phyloP scores from a whole-genome alignment of 1,140 invertebrate genomes.

The Andrena cerasifolii region DNA sequence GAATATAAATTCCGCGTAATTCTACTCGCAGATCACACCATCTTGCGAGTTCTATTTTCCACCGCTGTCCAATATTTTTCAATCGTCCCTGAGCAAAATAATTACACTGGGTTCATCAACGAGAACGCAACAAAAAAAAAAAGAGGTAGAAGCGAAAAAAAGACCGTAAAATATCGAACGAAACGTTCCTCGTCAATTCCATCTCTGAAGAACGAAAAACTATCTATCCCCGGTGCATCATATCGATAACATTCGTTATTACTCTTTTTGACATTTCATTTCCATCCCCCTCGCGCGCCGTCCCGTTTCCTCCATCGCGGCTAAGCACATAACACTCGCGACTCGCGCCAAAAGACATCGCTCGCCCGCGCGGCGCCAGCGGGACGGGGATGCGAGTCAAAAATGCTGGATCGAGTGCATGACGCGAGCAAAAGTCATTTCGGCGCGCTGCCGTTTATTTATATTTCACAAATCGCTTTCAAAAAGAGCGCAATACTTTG shows the following conservation, averaged over 20 bases:
- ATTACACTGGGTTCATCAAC: neutral
- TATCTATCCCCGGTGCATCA: slow-evolving; percentile 38
- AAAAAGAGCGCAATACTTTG: slow-evolving; percentile 73
- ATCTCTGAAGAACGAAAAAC: slow-evolving; percentile 47
- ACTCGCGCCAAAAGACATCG: slow-evolving; percentile 30
- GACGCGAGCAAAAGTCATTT: slow-evolving; percentile 71
- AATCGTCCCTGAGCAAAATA: neutral
- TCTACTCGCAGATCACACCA: too few species aligned
- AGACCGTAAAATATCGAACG: neutral
- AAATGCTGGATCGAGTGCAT: slow-evolving; percentile 28
- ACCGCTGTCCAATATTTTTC: neutral
- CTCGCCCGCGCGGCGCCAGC: neutral
- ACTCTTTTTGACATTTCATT: slow-evolving; percentile 56
- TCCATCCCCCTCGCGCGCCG: slow-evolving; percentile 12
- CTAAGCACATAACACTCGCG: slow-evolving; percentile 34
- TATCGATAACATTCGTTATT: slow-evolving; percentile 53
- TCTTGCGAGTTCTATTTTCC: too few species aligned
- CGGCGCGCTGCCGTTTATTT: slow-evolving; percentile 69
- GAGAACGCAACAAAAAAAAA: neutral
- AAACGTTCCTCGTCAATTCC: slow-evolving; percentile 40
- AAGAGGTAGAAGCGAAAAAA: neutral
- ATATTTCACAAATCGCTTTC: slow-evolving; percentile 76
- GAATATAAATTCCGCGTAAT: too few species aligned
- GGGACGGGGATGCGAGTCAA: slow-evolving; percentile 23
- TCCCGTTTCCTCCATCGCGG: neutral